Conservation (phyloP, 2,888 invertebrate genomes). For the Oligia strigilis region DNA sequence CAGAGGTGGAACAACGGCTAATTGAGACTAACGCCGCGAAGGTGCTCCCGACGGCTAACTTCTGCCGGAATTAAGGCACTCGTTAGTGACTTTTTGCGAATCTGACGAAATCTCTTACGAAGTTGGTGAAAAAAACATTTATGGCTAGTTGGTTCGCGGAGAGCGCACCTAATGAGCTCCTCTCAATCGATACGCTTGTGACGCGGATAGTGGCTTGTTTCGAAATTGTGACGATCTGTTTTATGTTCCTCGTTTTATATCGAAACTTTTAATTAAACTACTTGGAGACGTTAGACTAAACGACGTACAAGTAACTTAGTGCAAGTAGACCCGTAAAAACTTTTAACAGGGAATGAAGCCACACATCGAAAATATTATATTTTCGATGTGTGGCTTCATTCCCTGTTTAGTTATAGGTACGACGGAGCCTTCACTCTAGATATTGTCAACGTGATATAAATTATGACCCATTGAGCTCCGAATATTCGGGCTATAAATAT, state of each 20-base stretch:
- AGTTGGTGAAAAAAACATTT: conserved; percentile 82
- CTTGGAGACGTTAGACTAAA: conserved; percentile 42
- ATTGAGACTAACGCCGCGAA: conserved; percentile 79
- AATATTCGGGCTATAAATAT: conserved; percentile 44
- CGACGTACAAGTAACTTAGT: conserved; percentile 37
- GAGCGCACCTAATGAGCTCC: conserved; percentile 67
- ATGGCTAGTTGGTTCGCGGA: conserved; percentile 73
- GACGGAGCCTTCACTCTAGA: conserved; percentile 1
- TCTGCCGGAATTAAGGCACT: conserved; percentile 84
- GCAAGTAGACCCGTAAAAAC: conserved; percentile 53
- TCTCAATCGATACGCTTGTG: conserved; percentile 58
- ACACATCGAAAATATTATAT: conserved; percentile 29
- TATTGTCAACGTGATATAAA: conserved; percentile 29
- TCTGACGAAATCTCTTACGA: conserved; percentile 82
- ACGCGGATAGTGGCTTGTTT: conserved; percentile 54
- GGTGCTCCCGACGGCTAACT: conserved; percentile 78
- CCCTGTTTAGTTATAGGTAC: conserved; percentile 2
- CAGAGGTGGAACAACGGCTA: conserved; percentile 76
- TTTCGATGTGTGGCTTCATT: conserved; percentile 43
- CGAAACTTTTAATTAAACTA: conserved; percentile 65
- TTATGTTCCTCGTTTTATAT: conserved; percentile 55
- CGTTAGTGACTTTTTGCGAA: conserved; percentile 86
- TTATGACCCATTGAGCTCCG: conserved; percentile 34
- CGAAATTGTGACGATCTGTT: conserved; percentile 52
- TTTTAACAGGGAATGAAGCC: conserved; percentile 32